Base-by-base conservation (phyloP, 2,888 invertebrate species). In the Lithophane leautieri region DNA sequence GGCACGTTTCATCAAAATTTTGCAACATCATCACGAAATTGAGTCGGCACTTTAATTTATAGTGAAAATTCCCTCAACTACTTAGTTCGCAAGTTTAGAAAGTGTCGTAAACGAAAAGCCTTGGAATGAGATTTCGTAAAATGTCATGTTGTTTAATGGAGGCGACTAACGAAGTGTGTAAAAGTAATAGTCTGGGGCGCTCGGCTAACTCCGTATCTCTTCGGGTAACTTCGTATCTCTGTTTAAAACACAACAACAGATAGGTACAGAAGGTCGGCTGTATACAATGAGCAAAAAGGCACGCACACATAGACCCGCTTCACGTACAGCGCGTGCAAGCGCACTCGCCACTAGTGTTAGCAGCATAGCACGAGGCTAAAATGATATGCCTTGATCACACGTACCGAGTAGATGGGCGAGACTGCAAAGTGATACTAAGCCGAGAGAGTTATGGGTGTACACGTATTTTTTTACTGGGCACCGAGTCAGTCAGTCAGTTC, bases 141-240 rank as follows among this genome's bases (percentile, higher is more conserved):
- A 83, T 25, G 83, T 70, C 79, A 83, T 86, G 84, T 73, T 82
- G 83, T 78, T 83, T 86, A 82, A 82, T 86, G 83, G 83, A 72
- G 9, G 83, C n/a, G 50, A 56, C 70, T 86, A 83, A 82, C 83
- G 79, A 82, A 82, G 82, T 82, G 86, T 86, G 82, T 83, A 82
- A 85, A 85, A 85, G 82, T 85, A 82, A 85, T 85, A 82, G 83
- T 73, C 71, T 66, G 58, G 12, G 60, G 66, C 47, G 42, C 40
- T 82, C 81, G 81, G 82, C 47, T 66, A 58, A 52, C 25, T 76
- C 56, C 82, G 78, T 61, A 71, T 62, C 60, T 82, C 44, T 60
- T 85, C 86, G 82, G 69, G 4, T 82, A 70, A 40, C 67, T 60
- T 9, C 70, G 70, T 61, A 68, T 40, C 54, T 60, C n/a, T 62